phyloP scores from a whole-genome alignment of 2,113 vertebrate species.

The Trichechus manatus region DNA sequence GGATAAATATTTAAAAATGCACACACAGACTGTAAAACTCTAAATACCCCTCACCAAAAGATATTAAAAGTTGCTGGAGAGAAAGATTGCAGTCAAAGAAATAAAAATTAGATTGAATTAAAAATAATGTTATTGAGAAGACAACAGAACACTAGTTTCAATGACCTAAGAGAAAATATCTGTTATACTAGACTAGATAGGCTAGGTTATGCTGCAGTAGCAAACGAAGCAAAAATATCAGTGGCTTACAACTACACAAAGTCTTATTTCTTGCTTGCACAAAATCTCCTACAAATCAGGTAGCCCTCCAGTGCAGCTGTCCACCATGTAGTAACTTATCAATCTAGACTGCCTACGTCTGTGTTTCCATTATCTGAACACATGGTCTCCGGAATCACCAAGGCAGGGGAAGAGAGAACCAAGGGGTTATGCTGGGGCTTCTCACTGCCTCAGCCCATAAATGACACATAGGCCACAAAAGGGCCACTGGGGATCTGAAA shows the following conservation, averaged over 20 bases:
- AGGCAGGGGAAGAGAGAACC: background rate
- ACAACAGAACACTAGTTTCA: background rate
- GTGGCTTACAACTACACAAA: background rate
- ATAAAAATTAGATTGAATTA: background rate
- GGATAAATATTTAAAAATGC: background rate
- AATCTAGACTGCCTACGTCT: background rate
- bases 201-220: background rate
- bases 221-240: background rate
- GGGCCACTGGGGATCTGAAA: too few species aligned
- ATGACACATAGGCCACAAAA: background rate
- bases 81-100: background rate
- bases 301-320: background rate
- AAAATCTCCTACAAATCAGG: background rate
- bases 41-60: background rate
- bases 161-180: background rate
- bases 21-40: background rate
- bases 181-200: background rate
- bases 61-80: background rate
- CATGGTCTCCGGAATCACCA: background rate
- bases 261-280: background rate
- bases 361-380: background rate
- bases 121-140: background rate
- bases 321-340: background rate
- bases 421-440: background rate
- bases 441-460: background rate